Evolutionary conservation across 1,140 invertebrate genomes (phyloP), one percentile per base, ranked within the genome.

Genomic region (Drosophila repleta): DNA sequence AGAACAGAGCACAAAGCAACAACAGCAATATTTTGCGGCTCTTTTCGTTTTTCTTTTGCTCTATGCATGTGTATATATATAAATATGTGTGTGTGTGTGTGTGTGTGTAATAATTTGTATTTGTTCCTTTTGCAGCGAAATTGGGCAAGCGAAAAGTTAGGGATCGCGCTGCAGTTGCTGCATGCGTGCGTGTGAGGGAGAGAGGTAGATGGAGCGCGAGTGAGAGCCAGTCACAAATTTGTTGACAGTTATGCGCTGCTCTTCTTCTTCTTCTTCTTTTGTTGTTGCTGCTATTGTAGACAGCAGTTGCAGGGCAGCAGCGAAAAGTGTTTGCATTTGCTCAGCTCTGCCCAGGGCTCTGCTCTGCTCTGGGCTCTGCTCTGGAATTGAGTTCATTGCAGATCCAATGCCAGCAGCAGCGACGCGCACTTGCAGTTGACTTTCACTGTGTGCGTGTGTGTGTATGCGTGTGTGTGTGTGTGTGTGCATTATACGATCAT

Each of bases 381-480:
- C 39, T 35, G 53, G 53, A 72, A 72, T 72, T 67, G 69, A 68
- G 65, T 68, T 68, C 70, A 68, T 43, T 61, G 70, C 70, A 61
- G 64, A 60, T 48, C 49, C 48, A 37, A 11, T 10, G 48, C 7
- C 52, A 64, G 4, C 46, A 63, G 8, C 18, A 21, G 8, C 29
- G n/a, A n/a, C n/a, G 24, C 43, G 46, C 65, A 53, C 53, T 66
- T 71, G 55, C 61, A 71, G 46, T 8, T 32, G 51, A 73, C 70
- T 73, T 73, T 73, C 64, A 61, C 70, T 73, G 56, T 26, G 10
- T 39, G 15, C 20, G 61, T 70, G 49, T 60, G 39, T 46, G 67
- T 63, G 26, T 21, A 21, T 15, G n/a, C 4, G 45, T 24, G 11
- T 24, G 45, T 29, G 46, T 26, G 21, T 15, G 46, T 15, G 5